Conservation (phyloP, 2,797 vertebrate genomes). For the Poeciliopsis presidionis region DNA sequence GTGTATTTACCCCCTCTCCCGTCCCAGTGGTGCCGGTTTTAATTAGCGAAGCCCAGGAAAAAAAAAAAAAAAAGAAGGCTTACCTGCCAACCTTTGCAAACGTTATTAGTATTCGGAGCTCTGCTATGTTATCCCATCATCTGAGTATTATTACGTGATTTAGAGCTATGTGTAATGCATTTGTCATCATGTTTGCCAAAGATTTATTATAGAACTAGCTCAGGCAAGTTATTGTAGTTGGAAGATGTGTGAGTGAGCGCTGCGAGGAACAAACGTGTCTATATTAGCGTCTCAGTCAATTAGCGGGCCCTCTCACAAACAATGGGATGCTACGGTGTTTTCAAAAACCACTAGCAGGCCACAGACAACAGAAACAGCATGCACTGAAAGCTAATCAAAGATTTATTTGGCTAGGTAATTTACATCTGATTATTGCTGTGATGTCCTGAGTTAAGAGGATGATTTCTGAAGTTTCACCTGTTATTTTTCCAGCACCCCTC, state of each 20-base stretch:
- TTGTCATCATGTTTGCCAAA: conserved; percentile 41
- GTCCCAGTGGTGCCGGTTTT: conserved; percentile 68
- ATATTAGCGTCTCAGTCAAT: conserved; percentile 28
- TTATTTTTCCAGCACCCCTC: conserved; percentile 50
- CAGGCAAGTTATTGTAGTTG: conserved; percentile 11
- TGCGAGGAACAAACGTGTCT: conserved; percentile 11
- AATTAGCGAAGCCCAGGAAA: conserved; percentile 67
- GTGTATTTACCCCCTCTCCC: conserved; percentile 25
- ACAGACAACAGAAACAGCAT: conserved; percentile 50
- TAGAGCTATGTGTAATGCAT: conserved; percentile 26
- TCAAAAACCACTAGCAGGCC: conserved; percentile 26
- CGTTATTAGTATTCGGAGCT: conserved; percentile 66
- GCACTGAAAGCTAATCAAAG: conserved; percentile 64
- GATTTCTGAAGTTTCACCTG: conserved; percentile 66
- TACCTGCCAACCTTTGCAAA: conserved; percentile 74
- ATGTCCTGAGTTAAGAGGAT: conserved; percentile 59
- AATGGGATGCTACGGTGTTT: conserved; percentile 37
- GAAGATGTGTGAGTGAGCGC: conserved; percentile 11
- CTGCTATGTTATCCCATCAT: conserved; percentile 63
- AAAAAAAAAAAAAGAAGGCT: conserved; percentile 55
- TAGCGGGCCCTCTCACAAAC: conserved; percentile 28
- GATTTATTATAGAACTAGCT: conserved; percentile 11
- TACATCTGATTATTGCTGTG: conserved; percentile 64
- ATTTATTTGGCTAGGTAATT: conserved; percentile 64
- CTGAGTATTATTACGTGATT: conserved; percentile 45